Base-by-base conservation (phyloP, 2,888 invertebrate genomes). In the Lathronympha strigana region DNA sequence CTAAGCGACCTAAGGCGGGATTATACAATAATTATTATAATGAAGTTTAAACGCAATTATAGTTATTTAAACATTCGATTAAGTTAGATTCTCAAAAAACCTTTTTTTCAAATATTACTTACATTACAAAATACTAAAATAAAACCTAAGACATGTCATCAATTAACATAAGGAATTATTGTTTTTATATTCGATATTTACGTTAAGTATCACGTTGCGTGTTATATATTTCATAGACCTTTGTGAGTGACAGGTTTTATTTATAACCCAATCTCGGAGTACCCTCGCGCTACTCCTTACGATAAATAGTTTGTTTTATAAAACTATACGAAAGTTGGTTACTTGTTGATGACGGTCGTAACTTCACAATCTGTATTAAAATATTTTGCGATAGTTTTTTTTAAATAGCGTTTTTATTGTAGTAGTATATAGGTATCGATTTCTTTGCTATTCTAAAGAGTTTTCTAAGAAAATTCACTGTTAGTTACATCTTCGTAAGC, bases 221-320 rank as follows among this genome's bases (percentile, higher is more conserved):
- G 38, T 21, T 43, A 61, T 61, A 50, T 61, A 51, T 74, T 73
- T 71, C 69, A 63, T 63, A 70, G 61, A 69, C 68, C 64, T 73
- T n/a, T 70, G 71, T 72, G 71, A 72, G 69, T 70, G 72, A 60
- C 72, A 71, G 73, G 68, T 72, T 70, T 73, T 75, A 77, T 74
- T 69, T 70, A 72, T 69, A 67, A 69, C 67, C 63, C 69, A 67
- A 73, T 72, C 78, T 78, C 78, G 76, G 76, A 76, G 55, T 55
- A 19, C 25, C 58, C 28, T 33, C 47, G 33, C 36, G 54, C 23
- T 17, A 38, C 11, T 51, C 5, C 9, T 61, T 53, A 61, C 38
- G 31, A 43, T 43, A 40, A 28, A 21, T 55, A 28, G 25, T 43
- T 28, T 15, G 28, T 28, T 43, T 13, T 43, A 25, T 19, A 17